Evolutionary conservation across 2,797 vertebrate species (phyloP), one percentile per base, ranked within the genome.

Genomic region (Scolopax rusticola): DNA sequence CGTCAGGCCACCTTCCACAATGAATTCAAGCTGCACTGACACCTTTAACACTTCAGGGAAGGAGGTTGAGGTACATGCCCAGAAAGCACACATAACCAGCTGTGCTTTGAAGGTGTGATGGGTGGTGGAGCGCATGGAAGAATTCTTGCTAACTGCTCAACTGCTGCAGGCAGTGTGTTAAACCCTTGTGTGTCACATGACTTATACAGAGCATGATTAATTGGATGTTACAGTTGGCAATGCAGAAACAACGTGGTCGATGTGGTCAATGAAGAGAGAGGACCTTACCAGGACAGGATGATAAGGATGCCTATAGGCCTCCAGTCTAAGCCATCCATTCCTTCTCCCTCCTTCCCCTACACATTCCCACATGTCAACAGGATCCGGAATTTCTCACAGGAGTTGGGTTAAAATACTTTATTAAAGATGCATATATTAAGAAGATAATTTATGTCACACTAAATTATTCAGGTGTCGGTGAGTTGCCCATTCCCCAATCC

Each of bases 61-160:
- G 40, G 24, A 64, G n/a, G 9, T 3, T 27, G 68, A 75, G 36
- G n/a, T 18, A 45, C 0, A 0, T 33, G 53, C 23, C 61, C 3
- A 3, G 47, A 74, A 43, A 50, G 32, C 48, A 25, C 57, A 23
- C 51, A 45, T 5, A 63, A 1, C 12, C 53, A 75, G 61, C 30
- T 38, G 43, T 28, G 47, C 2, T 3, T 4, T 74, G n/a, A 64
- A 75, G 63, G 43, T 2, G 48, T 4, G 71, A 27, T 5, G 48
- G 36, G 28, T 84, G 67, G 43, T 5, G 2, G 20, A 38, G 25
- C 28, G 15, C 28, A 3, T 3, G 18, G 36, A n/a, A 21, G 32
- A 88, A 57, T 82, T 45, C n/a, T 71, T 83, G 54, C n/a, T 68
- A 59, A 33, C 41, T 48, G 64, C 45, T 51, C 30, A 24, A n/a